These are phyloP conservation scores for Coranthus polyacanthus DNA, from an alignment of 2,797 vertebrate species.

Conservation along the genomic window DNA sequence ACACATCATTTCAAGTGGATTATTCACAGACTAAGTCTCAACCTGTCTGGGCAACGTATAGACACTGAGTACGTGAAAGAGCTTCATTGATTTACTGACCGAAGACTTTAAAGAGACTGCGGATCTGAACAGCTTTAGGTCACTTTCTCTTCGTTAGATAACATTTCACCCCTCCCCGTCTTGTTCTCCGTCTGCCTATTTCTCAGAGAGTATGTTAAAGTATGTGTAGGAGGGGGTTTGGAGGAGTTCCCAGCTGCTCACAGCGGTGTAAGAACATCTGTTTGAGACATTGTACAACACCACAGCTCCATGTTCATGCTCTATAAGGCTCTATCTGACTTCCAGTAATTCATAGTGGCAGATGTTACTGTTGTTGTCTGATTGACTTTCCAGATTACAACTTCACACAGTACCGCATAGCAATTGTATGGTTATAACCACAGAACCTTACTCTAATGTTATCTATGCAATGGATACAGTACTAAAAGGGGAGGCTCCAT, in stretches of 20 bases:
- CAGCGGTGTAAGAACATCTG: slow-evolving; percentile 63
- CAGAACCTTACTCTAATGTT: no score
- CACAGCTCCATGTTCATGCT: slow-evolving; percentile 23
- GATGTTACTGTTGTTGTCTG: slow-evolving; percentile 23
- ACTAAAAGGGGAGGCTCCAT: neutral
- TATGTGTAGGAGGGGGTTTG: slow-evolving; percentile 44
- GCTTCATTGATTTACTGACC: slow-evolving; percentile 11
- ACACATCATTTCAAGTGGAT: slow-evolving; percentile 4
- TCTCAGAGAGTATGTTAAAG: slow-evolving; percentile 26
- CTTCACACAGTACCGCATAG: neutral
- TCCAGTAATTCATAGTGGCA: slow-evolving; percentile 38
- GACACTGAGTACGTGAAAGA: slow-evolving; percentile 1
- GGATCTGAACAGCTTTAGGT: neutral
- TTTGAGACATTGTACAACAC: slow-evolving; percentile 53
- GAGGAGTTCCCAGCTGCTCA: slow-evolving; percentile 58
- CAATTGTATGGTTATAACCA: neutral
- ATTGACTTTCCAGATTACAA: neutral
- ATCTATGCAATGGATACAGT: no score
- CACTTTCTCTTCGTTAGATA: neutral
- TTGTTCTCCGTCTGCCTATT: neutral
- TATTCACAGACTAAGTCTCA: slow-evolving; percentile 11
- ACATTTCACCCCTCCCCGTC: neutral
- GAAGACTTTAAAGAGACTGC: neutral
- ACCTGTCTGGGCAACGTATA: slow-evolving; percentile 34
- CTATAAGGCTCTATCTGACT: slow-evolving; percentile 15